Percentiles rank a stretch among this genome's conserved stretches.
Conservation (phyloP, 2,797 vertebrate species). For the Sebastes minor region DNA sequence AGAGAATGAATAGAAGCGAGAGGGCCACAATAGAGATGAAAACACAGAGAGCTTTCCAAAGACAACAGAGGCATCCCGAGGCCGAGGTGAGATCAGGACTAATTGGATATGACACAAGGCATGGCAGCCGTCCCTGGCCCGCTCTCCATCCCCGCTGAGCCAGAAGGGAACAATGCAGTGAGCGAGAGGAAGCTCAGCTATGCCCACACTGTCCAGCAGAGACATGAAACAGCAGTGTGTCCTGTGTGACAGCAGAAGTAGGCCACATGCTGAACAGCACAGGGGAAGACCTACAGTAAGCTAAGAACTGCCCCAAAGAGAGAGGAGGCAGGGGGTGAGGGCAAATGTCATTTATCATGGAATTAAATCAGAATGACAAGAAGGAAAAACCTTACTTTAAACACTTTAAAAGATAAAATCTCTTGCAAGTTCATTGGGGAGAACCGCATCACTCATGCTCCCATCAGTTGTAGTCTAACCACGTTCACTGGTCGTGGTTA, state of each 20-base stretch:
- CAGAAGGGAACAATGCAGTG: not conserved
- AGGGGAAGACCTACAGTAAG: not conserved
- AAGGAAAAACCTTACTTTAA: too few relatives aligned
- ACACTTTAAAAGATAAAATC: not conserved
- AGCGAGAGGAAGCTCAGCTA: not conserved
- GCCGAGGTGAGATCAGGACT: slow-evolving; percentile 19
- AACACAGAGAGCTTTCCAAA: slow-evolving; percentile 17
- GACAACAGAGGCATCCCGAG: slow-evolving; percentile 28
- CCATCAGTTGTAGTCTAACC: not conserved
- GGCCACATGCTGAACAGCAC: not conserved
- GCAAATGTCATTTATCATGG: not conserved
- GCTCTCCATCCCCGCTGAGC: slow-evolving; percentile 5
- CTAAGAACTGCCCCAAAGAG: not conserved
- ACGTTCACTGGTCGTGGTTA: not conserved
- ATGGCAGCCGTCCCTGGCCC: slow-evolving; percentile 1
- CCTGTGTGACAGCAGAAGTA: not conserved
- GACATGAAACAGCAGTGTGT: not conserved
- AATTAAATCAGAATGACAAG: too few relatives aligned
- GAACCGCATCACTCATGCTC: not conserved
- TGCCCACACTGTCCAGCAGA: not conserved
- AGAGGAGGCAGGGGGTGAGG: not conserved
- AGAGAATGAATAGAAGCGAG: not conserved
- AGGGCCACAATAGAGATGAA: not conserved
- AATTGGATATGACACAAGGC: slow-evolving; percentile 28
- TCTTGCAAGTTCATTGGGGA: not conserved